Conservation (phyloP, 2,797 vertebrate species). For the Carduelis carduelis region DNA sequence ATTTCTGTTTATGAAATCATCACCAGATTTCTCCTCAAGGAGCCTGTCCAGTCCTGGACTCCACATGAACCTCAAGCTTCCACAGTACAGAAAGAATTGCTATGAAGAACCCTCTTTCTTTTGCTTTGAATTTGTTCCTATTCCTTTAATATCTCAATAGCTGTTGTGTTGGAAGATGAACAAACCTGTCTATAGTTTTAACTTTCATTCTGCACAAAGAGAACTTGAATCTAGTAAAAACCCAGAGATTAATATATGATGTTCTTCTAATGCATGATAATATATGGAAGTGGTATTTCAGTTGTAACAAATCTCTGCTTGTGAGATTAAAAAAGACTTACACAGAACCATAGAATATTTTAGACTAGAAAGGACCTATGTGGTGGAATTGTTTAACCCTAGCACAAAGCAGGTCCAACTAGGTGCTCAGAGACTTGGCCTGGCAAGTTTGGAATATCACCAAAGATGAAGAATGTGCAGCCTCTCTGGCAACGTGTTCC, state of each 20-base stretch:
- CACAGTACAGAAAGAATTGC: neutral
- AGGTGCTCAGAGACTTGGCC: neutral
- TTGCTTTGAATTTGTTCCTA: neutral
- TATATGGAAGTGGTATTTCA: neutral
- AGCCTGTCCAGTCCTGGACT: neutral
- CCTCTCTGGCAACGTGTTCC: neutral
- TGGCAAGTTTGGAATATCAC: neutral
- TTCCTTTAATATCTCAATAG: neutral
- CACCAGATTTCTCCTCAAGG: neutral
- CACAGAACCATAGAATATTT: neutral
- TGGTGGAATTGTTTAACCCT: neutral
- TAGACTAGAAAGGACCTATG: neutral
- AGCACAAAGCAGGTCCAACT: neutral
- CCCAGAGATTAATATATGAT: neutral
- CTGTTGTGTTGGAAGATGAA: neutral
- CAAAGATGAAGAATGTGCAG: neutral
- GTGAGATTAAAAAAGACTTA: neutral
- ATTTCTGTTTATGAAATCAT: neutral
- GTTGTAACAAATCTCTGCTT: neutral
- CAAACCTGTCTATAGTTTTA: neutral
- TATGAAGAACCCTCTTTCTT: neutral
- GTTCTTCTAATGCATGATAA: neutral
- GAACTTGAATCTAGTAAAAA: neutral
- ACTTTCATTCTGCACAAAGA: neutral
- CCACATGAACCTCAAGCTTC: neutral